Base-by-base conservation (phyloP, 1,140 invertebrate species). In the Megalopta genalis region DNA sequence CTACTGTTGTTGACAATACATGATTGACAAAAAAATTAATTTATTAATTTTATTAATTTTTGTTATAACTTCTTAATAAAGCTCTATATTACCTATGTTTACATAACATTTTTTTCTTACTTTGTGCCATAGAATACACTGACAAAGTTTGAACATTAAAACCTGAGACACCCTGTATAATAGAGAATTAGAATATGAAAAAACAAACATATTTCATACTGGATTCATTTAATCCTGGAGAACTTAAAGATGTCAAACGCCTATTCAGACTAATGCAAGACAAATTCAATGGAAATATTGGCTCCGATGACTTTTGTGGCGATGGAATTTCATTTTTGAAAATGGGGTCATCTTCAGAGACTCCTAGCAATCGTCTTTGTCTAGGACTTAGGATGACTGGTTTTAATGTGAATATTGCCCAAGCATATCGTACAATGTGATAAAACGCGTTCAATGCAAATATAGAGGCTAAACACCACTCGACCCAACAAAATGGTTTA, bases 361-460 rank as follows among this genome's bases (percentile, higher is more conserved):
- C 66, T 64, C 91, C 90, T 23, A 92, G 80, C 42, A 92, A 79
- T 64, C 83, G 88, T 77, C 87, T 87, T 77, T 92, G 90, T 49
- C 81, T 75, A 14, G 83, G 65, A 68, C 57, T 90, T 14, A 92
- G 49, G 0, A 70, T 16, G 23, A 92, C 85, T 9, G 91, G 87
- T 25, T 82, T 83, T 9, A 91, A 54, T 32, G 73, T 89, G 0
- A 90, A 60, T 21, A 74, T 89, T 16, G 88, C 79, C 69, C 88
- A 80, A 1, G 65, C 32, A 27, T 92, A 92, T 59, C 65, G 85
- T 39, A 81, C 65, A 37, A 91, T 82, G 62, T 92, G 90, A 49
- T 92, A 90, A 10, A 91, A 18, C n/a, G 89, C 81, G 60, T 92
- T 92, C 8, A 92, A 60, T 23, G 69, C 86, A 79, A 92, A 90